Evolutionary conservation across 2,888 invertebrate genomes (phyloP), one percentile per base, ranked within the genome.

Genomic region (Leptinotarsa peninsularis): DNA sequence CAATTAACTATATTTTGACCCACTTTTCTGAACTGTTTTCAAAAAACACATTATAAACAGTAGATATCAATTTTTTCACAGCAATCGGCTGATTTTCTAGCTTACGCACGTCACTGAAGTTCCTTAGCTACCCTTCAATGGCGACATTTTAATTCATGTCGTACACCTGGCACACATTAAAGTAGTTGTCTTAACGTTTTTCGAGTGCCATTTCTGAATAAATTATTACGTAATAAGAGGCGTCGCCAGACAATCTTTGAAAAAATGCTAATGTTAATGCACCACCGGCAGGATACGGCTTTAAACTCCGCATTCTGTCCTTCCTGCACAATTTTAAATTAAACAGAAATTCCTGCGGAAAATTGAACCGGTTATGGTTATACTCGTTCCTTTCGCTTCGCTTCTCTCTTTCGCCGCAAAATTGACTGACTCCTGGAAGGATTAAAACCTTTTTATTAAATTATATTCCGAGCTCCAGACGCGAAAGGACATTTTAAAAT

Each of bases 201-300:
- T 54, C n/a, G 21, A 68, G 33, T 49, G 10, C 68, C 27, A 54
- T 68, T 52, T 52, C 68, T 68, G 52, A 17, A 68, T 68, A 27
- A 67, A 52, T 68, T 68, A 68, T 68, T 52, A 68, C 68, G 68
- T 68, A 52, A 68, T 68, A 52, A 50, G 54, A 49, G 49, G 13
- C 50, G 49, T 50, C 17, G 67, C n/a, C 49, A 54, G 54, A 54
- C 27, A 52, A 52, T 68, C 52, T 68, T 54, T 50, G 17, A 33
- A 68, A 54, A 68, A 52, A 58, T 18, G 67, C 52, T 67, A 50
- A 67, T 52, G 68, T 18, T 68, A 52, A 68, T 68, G 68, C 54
- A 52, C 52, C 52, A 68, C 23, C 52, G 52, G 54, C 52, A 50
- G 52, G 50, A 21, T 7, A 67, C 10, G 58, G 23, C 27, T 58